These are phyloP conservation scores for Phymatocera aterrima DNA, from an alignment of 2,888 invertebrate genomes.

Conservation along the genomic window DNA sequence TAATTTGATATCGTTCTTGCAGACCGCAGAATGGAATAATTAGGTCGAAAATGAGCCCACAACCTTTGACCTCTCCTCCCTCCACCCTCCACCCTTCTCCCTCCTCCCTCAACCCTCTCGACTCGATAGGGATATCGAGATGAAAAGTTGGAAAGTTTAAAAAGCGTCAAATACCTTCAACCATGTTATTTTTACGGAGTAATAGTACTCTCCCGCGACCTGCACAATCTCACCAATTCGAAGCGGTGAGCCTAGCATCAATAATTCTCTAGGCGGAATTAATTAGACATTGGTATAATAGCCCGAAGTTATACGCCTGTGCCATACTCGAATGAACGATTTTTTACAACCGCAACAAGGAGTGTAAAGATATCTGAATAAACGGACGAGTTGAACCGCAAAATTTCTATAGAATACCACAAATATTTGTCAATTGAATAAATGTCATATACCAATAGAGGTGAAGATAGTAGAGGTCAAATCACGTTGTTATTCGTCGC, in stretches of 20 bases:
- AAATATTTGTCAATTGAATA: not conserved
- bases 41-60: slow-evolving; percentile 35
- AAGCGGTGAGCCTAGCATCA: not conserved
- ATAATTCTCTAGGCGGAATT: not conserved
- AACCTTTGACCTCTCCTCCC: no score
- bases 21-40: not conserved
- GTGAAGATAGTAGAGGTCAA: slow-evolving; percentile 13
- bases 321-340: not conserved
- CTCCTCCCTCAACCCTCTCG: slow-evolving; percentile 5
- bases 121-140: slow-evolving; percentile 18
- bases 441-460: not conserved
- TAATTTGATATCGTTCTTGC: slow-evolving; percentile 28
- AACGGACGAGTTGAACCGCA: not conserved
- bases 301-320: not conserved
- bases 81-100: no score
- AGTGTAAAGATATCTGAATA: not conserved
- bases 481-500: slow-evolving; percentile 38
- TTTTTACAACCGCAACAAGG: not conserved
- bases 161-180: not conserved
- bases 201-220: slow-evolving; percentile 9
- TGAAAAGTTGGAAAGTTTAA: slow-evolving; percentile 20
- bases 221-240: not conserved
- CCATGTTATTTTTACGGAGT: not conserved
- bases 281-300: slow-evolving; percentile 1
- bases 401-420: not conserved